Base-by-base conservation (phyloP, 1,140 invertebrate genomes). In the Zaprionus kolodkinae region DNA sequence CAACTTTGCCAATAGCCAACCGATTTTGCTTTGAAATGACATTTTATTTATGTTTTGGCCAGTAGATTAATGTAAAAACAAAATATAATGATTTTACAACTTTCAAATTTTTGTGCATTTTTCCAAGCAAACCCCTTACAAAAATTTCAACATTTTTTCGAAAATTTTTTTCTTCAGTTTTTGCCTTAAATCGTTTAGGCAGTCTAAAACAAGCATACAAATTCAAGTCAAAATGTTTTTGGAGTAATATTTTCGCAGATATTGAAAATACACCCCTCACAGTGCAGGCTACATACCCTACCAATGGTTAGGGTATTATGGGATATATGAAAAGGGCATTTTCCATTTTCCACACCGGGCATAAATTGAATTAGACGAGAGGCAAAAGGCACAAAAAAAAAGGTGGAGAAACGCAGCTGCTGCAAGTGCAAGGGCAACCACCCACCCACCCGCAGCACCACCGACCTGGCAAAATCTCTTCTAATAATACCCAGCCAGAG, bases 321-420 rank as follows among this genome's bases (percentile, higher is more conserved):
- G 25, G 1, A 54, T 65, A 76, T 76, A 76, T 66, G 73, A 76
- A 76, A 76, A 76, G 72, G 56, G 30, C 67, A 78, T 80, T 79
- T 77, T 60, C 83, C 76, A 77, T 83, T 87, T 79, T 79, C 81
- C 27, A 30, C 21, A 73, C 78, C 43, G 68, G 63, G 61, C 77
- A 87, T 72, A 87, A 88, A 87, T 87, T 87, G 84, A 87, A 87
- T 88, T 87, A 87, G 80, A 88, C 62, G 80, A 27, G 36, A 21
- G 57, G 38, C 55, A 54, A 52, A 40, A 52, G 76, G 78, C 82
- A 87, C 82, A 87, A 50, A 25, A 48, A 87, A 50, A 25, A 48
- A 13, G 45, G 13, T 21, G 15, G 13, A 3, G 83, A 83, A 79
- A 68, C 84, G 52, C 74, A 59, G 73, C 40, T 48, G 36, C 61